These are phyloP conservation scores for Wiebesia pumilae DNA, from an alignment of 1,140 invertebrate genomes.

Conservation along the genomic window DNA sequence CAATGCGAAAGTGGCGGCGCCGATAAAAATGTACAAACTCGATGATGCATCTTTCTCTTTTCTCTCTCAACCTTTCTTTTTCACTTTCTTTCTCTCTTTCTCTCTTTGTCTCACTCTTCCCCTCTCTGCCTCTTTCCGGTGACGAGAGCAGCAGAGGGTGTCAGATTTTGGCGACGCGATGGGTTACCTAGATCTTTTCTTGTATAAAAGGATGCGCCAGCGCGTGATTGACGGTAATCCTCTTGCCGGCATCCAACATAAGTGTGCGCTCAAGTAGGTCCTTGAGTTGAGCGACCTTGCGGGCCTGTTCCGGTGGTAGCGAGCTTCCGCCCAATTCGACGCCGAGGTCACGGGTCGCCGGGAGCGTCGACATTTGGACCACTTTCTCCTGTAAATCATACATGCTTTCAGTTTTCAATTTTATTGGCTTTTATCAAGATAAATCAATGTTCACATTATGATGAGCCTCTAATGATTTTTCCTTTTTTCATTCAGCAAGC, in stretches of 20 bases:
- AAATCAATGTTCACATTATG: no score
- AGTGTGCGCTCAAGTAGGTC: slow-evolving; percentile 96
- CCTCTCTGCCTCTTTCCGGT: background rate
- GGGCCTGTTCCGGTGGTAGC: slow-evolving; percentile 90
- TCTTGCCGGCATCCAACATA: slow-evolving; percentile 93
- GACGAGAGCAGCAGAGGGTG: background rate
- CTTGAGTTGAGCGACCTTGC: slow-evolving; percentile 94
- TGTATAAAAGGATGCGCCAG: slow-evolving; percentile 97
- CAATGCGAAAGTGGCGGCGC: slow-evolving; percentile 28
- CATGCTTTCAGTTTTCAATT: background rate
- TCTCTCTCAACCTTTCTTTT: background rate
- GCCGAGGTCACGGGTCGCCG: slow-evolving; percentile 88
- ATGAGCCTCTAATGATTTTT: no score
- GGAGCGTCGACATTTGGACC: slow-evolving; percentile 94
- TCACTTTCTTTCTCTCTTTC: background rate
- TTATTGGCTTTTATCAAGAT: background rate
- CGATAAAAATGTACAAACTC: slow-evolving; percentile 49
- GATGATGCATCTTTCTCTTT: slow-evolving; percentile 16
- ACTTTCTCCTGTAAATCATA: slow-evolving; percentile 89
- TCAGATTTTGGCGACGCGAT: slow-evolving; percentile 52
- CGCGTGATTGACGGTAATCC: slow-evolving; percentile 94
- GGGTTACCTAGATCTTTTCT: slow-evolving; percentile 85
- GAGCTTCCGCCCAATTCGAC: slow-evolving; percentile 91
- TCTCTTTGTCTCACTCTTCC: background rate
- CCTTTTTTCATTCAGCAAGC: no score